These are phyloP conservation scores for Willisornis vidua DNA, from an alignment of 2,113 vertebrate species.

Conservation along the genomic window DNA sequence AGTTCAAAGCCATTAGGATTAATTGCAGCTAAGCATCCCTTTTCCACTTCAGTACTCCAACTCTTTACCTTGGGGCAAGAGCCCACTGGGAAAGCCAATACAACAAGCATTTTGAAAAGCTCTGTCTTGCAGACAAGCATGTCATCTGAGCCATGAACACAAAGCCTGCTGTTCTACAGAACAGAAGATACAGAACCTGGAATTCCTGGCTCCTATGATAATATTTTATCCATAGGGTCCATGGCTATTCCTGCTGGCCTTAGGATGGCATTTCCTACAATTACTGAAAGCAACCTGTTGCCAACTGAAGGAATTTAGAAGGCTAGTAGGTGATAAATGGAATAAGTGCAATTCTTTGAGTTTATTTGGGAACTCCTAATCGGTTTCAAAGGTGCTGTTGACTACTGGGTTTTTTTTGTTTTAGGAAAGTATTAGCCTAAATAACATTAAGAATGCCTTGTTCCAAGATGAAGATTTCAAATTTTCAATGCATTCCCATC, in stretches of 20 bases:
- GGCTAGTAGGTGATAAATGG: background rate
- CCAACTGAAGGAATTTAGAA: background rate
- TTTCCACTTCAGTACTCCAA: background rate
- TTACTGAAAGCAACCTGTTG: background rate
- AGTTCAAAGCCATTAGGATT: background rate
- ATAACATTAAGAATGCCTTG: background rate
- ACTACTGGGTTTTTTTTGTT: background rate
- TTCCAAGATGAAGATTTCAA: background rate
- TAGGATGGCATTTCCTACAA: background rate
- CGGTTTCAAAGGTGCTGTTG: background rate
- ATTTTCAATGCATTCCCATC: background rate
- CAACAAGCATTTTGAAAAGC: background rate
- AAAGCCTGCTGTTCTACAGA: background rate
- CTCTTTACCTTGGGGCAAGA: background rate
- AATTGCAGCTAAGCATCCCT: background rate
- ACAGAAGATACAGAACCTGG: background rate
- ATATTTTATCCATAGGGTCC: background rate
- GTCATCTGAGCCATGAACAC: background rate
- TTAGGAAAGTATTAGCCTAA: background rate
- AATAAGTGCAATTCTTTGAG: background rate
- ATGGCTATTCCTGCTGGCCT: background rate
- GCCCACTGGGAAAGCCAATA: background rate
- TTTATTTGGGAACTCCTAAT: background rate
- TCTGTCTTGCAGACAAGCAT: background rate
- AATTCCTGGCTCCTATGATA: background rate